Base-by-base conservation (phyloP, 2,113 vertebrate genomes). In the Podiceps cristatus region DNA sequence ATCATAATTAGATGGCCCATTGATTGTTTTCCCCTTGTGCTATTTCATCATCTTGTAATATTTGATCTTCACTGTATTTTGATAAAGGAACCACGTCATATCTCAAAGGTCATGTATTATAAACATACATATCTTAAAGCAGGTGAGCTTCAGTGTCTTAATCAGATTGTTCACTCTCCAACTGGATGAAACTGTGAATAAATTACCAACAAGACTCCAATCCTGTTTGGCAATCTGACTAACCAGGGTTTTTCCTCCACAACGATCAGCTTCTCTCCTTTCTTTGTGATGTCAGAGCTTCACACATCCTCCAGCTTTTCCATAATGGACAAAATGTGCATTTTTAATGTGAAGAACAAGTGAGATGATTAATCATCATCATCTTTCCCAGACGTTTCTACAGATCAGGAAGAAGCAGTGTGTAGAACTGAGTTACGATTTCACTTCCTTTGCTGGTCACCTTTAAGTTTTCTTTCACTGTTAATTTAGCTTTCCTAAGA, bases 301-400 rank as follows among this genome's bases (percentile, higher is more conserved):
- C 67, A 58, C 59, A 84, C 68, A 94, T 91, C 58, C 64, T 42
- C 29, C 67, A 81, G 58, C 52, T 92, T 96, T 88, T 78, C 67
- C 55, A 59, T 66, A 76, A 63, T 49, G 89, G 82, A 90, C n/a
- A 92, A 95, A 95, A 84, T 53, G 37, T 84, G 56, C 77, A 84
- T 95, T 88, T 96, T 45, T 68, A 89, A 85, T 56, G 69, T 42
- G 87, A 84, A 92, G 96, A 94, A 97, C 88, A 97, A 95, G 82
- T 11, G 75, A 95, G 86, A 94, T 95, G 89, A 96, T 96, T 94
- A 96, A 86, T 58, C 90, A 76, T 20, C 18, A 1, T 89, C 40
- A 44, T 91, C 86, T 40, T 35, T 49, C 49, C 44, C 90, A 73
- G 73, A 60, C 27, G 77, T 90, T 13, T 67, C 44, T 67, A 28